phyloP scores from a whole-genome alignment of 2,113 vertebrate species.

The Nycticryphes semicollaris region DNA sequence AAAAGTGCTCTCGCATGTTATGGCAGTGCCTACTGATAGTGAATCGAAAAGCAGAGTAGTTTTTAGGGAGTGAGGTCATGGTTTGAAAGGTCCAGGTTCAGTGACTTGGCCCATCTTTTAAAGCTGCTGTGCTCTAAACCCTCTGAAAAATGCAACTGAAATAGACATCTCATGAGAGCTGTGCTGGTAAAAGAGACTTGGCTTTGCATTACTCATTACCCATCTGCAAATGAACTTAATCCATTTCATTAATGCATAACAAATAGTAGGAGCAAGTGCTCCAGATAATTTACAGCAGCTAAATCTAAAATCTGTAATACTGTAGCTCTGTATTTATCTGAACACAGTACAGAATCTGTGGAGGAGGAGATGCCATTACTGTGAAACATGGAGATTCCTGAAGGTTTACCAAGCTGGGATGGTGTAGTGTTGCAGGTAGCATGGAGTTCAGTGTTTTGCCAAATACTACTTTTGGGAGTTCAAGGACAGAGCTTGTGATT shows the following conservation, averaged over 20 bases:
- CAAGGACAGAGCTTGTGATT: not conserved
- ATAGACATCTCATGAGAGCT: not conserved
- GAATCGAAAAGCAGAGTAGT: not conserved
- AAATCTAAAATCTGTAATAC: not conserved
- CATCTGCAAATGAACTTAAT: not conserved
- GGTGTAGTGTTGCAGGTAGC: not conserved
- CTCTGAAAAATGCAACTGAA: not conserved
- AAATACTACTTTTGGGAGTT: not conserved
- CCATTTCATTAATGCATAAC: not conserved
- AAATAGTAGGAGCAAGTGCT: not conserved
- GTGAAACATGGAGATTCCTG: not conserved
- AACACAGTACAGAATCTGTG: not conserved
- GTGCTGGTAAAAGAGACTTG: not conserved
- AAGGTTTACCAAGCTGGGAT: not conserved
- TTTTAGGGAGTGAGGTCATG: not conserved
- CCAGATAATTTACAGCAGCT: not conserved
- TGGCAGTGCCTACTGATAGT: not conserved
- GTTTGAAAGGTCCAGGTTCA: not conserved
- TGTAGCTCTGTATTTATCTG: not conserved
- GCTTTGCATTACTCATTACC: not conserved
- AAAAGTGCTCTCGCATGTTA: not conserved
- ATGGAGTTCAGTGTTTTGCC: not conserved
- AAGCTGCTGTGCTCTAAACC: not conserved
- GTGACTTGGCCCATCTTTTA: not conserved
- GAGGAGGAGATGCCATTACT: not conserved